Evolutionary conservation across 2,888 invertebrate genomes (phyloP).

Genomic region (Eledona agricola): DNA sequence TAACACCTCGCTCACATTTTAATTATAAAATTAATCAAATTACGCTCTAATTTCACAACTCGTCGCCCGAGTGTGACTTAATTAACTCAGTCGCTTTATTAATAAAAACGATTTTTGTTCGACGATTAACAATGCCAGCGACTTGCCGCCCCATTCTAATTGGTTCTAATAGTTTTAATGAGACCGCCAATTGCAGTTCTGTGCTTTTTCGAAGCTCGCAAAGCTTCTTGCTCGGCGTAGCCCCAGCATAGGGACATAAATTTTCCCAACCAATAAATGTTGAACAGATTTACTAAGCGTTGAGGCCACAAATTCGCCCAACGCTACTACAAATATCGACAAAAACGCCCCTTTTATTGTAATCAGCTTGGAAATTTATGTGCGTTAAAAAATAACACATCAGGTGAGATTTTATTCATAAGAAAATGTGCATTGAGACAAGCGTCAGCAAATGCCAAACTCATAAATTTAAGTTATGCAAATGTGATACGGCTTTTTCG

Average conservation of each 20-base stretch:
- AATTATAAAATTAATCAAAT: conserved; percentile 33
- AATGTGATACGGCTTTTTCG: conserved; percentile 6
- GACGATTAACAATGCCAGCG: too few relatives aligned
- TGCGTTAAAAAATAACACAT: too few relatives aligned
- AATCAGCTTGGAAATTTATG: not conserved
- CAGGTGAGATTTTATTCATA: too few relatives aligned
- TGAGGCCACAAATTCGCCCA: conserved; percentile 43
- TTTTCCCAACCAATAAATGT: conserved; percentile 46
- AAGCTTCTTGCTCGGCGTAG: not conserved
- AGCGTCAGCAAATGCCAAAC: too few relatives aligned
- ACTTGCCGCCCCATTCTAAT: conserved; percentile 1
- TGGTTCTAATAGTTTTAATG: conserved; percentile 5
- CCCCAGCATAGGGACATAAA: conserved; percentile 44
- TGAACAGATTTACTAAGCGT: conserved; percentile 45
- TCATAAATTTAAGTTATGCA: too few relatives aligned
- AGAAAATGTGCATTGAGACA: too few relatives aligned
- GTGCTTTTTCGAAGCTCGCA: not conserved
- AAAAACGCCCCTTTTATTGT: conserved; percentile 4
- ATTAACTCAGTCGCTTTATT: conserved; percentile 22
- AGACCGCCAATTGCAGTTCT: too few relatives aligned
- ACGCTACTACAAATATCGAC: conserved; percentile 14
- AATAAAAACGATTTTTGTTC: conserved; percentile 22
- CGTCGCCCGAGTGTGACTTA: conserved; percentile 27
- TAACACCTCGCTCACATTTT: conserved; percentile 29
- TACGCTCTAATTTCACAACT: conserved; percentile 33